phyloP scores from a whole-genome alignment of 2,797 vertebrate species.

The Thaleichthys pacificus region DNA sequence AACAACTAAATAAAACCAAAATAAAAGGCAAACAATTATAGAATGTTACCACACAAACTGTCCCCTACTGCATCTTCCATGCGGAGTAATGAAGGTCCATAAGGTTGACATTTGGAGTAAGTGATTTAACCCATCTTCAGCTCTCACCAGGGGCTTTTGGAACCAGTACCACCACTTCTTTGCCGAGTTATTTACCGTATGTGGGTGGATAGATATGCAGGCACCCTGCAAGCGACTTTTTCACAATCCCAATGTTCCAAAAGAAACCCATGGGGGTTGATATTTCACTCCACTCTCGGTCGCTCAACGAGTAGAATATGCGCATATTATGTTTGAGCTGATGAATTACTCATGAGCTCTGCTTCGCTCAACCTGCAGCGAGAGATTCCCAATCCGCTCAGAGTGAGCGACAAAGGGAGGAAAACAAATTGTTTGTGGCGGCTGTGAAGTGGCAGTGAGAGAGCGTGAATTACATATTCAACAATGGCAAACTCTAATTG shows the following conservation, averaged over 20 bases:
- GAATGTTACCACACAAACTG: too few species aligned
- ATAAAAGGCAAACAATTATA: not conserved
- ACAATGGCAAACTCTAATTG: slow-evolving; percentile 13
- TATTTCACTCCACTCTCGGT: not conserved
- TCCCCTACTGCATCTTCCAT: too few species aligned
- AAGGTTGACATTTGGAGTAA: too few species aligned
- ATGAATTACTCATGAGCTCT: slow-evolving; percentile 10
- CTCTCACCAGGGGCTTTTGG: not conserved
- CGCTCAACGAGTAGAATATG: slow-evolving; percentile 1
- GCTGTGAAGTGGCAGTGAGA: not conserved
- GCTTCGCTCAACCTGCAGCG: not conserved
- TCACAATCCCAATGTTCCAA: not conserved
- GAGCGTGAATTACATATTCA: slow-evolving; percentile 10
- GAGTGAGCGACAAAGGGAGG: not conserved
- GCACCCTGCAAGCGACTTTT: not conserved
- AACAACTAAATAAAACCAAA: not conserved
- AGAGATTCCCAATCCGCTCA: not conserved
- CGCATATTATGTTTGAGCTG: slow-evolving; percentile 9
- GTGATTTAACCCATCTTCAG: not conserved
- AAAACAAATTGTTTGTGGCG: slow-evolving; percentile 9
- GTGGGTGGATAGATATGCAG: not conserved
- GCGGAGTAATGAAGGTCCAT: too few species aligned
- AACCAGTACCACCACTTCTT: not conserved
- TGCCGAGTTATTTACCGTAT: not conserved
- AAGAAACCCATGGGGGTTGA: not conserved